phyloP scores from a whole-genome alignment of 1,140 invertebrate genomes.

The Pachyrhynchus sulphureomaculatus region DNA sequence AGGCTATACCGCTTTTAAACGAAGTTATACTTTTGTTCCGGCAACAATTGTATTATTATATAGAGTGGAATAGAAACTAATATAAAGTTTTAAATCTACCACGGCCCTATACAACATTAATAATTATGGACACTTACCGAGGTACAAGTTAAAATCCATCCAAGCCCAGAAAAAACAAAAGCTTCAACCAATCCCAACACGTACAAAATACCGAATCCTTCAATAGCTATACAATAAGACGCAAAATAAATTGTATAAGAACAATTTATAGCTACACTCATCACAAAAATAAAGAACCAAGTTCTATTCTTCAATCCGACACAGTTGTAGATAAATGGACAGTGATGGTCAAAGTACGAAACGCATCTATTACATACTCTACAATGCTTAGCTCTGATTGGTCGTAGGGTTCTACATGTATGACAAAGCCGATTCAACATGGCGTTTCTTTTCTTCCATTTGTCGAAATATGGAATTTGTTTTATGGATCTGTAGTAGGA shows the following conservation, averaged over 20 bases:
- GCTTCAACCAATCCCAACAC: constrained; percentile 79
- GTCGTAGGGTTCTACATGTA: constrained; percentile 78
- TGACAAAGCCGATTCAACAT: constrained; percentile 85
- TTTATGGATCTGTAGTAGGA: constrained; percentile 87
- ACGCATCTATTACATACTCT: constrained; percentile 90
- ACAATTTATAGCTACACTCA: constrained; percentile 83
- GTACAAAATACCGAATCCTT: constrained; percentile 82
- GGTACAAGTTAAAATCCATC: constrained; percentile 84
- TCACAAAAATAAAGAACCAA: constrained; percentile 89
- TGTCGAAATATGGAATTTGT: constrained; percentile 86
- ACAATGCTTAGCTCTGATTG: constrained; percentile 84
- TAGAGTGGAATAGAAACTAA: no score
- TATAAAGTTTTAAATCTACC: no score
- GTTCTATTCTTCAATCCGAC: constrained; percentile 82
- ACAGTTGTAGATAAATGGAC: constrained; percentile 93
- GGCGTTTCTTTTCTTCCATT: constrained; percentile 84
- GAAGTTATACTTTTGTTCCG: no score
- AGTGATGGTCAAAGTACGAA: constrained; percentile 92
- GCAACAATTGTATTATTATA: no score
- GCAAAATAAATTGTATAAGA: constrained; percentile 86
- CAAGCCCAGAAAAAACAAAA: constrained; percentile 77
- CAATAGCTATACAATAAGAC: constrained; percentile 80
- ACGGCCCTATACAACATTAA: no score
- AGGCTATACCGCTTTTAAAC: no score
- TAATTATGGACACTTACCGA: constrained; percentile 84